Base-by-base conservation (phyloP, 2,888 invertebrate species). In the Latheticus oryzae region DNA sequence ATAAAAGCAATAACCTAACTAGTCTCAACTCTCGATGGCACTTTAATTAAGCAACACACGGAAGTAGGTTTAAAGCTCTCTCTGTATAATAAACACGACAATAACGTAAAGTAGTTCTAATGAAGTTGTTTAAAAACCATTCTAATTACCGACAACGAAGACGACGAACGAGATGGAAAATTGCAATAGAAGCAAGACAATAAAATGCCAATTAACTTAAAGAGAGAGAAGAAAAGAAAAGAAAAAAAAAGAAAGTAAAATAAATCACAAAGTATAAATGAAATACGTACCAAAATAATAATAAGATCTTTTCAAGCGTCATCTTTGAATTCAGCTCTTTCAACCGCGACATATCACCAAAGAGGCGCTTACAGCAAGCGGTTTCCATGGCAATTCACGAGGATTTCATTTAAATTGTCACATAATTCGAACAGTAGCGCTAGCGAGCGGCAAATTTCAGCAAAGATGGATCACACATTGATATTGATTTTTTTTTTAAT, bases 331-430 rank as follows among this genome's bases (percentile, higher is more conserved):
- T 50, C 52, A 58, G 55, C 60, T 33, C 60, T 54, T 40, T 58
- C 63, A 59, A 60, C 57, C 56, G 59, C 58, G 30, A 57, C 51
- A 57, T 51, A 51, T 57, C 69, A 65, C 65, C 70, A 68, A 62
- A 67, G 64, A 51, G 58, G 67, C 70, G 67, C 69, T 72, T 70
- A 72, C 62, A 60, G 69, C 72, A 71, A 73, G 65, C 72, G 74
- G 77, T 77, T 76, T 72, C 76, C 77, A 77, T 77, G 73, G 76
- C 75, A 72, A 76, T 77, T 75, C 74, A 72, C 72, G 72, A 72
- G 75, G 74, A 76, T 76, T 76, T 76, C 75, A 76, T 76, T 76
- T 75, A 76, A 77, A 77, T 76, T 76, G 76, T 75, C 74, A 69
- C 72, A 68, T 69, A 71, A 68, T 58, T 62, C 60, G 42, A 42